Conservation (phyloP, 30 jellyfish, hydroid and myxozoan species). For the Rhopilema esculentum region DNA sequence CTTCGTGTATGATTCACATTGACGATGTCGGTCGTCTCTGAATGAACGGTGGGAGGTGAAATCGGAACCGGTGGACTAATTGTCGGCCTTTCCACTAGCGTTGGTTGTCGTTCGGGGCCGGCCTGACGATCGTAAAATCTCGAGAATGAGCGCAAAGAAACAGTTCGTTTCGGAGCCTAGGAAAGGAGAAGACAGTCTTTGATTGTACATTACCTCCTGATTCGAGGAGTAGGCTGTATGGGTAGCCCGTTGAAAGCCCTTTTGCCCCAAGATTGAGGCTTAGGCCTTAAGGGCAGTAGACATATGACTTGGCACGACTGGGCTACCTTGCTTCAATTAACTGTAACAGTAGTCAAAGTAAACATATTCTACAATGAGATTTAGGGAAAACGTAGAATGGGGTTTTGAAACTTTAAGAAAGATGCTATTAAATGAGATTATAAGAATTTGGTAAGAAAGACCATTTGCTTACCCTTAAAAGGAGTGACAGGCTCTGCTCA, state of each 20-base stretch:
- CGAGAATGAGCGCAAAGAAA: conserved; percentile 55
- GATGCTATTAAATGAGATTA: no score
- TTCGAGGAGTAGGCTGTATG: no score
- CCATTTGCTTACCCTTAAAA: no score
- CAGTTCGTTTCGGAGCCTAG: conserved; percentile 68
- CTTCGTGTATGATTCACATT: conserved; percentile 48
- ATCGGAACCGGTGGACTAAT: conserved; percentile 49
- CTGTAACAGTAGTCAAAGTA: no score
- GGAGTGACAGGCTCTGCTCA: no score
- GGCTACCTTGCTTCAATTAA: no score
- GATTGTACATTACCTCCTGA: background rate
- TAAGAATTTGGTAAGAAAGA: no score
- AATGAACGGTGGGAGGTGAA: conserved; percentile 53
- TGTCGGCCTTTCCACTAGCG: conserved; percentile 27
- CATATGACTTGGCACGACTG: no score
- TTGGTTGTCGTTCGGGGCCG: conserved; percentile 25
- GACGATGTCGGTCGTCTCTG: conserved; percentile 37
- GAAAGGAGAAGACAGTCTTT: background rate
- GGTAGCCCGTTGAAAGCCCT: background rate
- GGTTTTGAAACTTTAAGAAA: no score
- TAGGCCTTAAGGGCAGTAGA: no score
- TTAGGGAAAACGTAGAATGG: no score
- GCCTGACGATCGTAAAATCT: conserved; percentile 63
- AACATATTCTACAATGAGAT: no score
- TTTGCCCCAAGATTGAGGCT: background rate